Base-by-base conservation (phyloP, 2,797 vertebrate genomes). In the Cyclopterus lumpus region DNA sequence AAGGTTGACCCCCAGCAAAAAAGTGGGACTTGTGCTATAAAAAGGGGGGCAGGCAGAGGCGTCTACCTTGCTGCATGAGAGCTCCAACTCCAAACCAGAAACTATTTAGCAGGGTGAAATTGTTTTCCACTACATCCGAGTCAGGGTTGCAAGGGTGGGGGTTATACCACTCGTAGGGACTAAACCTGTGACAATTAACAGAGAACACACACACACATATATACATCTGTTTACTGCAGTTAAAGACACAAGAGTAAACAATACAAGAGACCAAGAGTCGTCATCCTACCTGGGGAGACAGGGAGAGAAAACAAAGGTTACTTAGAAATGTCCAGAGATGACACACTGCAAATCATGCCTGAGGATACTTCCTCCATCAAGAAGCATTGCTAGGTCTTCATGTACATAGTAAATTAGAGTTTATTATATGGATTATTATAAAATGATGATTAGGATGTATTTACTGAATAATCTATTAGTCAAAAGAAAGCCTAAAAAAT, bases 21-120 rank as follows among this genome's bases (percentile, higher is more conserved):
- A 94, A 96, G 97, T 99, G 97, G 97, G 97, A 98, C 93, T 93
- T 96, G 96, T 92, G 93, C 95, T 95, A 89, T 91, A 81, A 73
- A 82, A 84, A 62, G 16, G 83, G 95, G 91, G 95, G 94, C 95
- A 97, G 97, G 97, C 96, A 96, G 96, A 96, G 94, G 96, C 97
- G 97, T 99, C 96, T 98, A 99, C 97, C 97, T 99, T 99, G 97
- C 97, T 98, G 97, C 97, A 99, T 99, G 97, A 99, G 97, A 97
- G 97, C 97, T 99, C 97, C 97, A 98, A 99, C 97, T 97, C 97
- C 97, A 96, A 99, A 99, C 97, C 97, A 99, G 97, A 99, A 99
- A 98, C 97, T 99, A 97, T 99, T 99, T 96, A 99, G 97, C 95
- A 99, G 97, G 93, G 97, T 99, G 96, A 99, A 99, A 98, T 98